Percentiles rank a stretch among this genome's conserved stretches.
Conservation (phyloP, 2,888 invertebrate species). For the Portevinia maculata region DNA sequence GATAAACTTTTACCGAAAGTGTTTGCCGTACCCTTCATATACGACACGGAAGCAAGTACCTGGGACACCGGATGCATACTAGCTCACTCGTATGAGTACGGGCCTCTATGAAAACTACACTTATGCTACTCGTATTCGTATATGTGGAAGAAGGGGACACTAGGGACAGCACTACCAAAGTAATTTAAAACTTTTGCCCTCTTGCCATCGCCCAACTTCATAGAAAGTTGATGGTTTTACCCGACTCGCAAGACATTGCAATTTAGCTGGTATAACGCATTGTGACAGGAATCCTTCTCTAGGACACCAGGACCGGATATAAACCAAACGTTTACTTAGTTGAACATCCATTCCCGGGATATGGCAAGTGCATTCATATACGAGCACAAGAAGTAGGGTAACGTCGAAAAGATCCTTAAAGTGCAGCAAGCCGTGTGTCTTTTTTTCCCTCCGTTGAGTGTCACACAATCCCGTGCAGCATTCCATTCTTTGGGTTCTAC, state of each 20-base stretch:
- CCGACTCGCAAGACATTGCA: slow-evolving; percentile 68
- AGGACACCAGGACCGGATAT: slow-evolving; percentile 55
- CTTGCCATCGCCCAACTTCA: slow-evolving; percentile 56
- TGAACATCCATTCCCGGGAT: slow-evolving; percentile 58
- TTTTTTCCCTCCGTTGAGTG: slow-evolving; percentile 40
- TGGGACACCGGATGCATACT: slow-evolving; percentile 49
- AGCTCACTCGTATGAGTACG: slow-evolving; percentile 26
- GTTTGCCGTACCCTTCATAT: slow-evolving; percentile 36
- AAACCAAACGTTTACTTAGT: slow-evolving; percentile 74
- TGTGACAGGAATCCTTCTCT: slow-evolving; percentile 51
- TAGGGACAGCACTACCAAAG: slow-evolving; percentile 36
- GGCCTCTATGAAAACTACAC: background rate
- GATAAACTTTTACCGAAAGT: slow-evolving; percentile 62
- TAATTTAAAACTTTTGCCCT: slow-evolving; percentile 72
- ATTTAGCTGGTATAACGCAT: slow-evolving; percentile 64
- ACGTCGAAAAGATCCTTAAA: slow-evolving; percentile 47
- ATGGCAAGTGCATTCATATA: slow-evolving; percentile 19
- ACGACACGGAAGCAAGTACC: slow-evolving; percentile 32
- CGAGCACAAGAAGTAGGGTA: slow-evolving; percentile 4
- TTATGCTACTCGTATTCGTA: background rate
- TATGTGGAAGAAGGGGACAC: slow-evolving; percentile 10
- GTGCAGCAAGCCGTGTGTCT: slow-evolving; percentile 65
- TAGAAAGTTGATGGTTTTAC: slow-evolving; percentile 69
- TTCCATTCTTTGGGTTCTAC: slow-evolving; percentile 55
- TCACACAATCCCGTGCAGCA: slow-evolving; percentile 54